These are phyloP conservation scores for Macheiramphus alcinus DNA, from an alignment of 2,113 vertebrate species.

Conservation along the genomic window DNA sequence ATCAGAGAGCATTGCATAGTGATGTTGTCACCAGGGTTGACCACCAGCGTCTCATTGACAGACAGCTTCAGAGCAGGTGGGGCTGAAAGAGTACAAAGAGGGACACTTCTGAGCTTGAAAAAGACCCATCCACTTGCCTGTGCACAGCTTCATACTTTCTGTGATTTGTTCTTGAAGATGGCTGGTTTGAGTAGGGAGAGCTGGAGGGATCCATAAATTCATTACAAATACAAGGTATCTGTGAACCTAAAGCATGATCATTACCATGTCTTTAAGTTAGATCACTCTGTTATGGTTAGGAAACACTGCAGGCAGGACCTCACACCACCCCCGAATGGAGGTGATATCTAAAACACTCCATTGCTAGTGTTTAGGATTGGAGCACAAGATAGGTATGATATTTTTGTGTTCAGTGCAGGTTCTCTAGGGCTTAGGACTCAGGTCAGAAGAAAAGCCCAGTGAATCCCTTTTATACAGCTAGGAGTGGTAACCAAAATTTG, in stretches of 20 bases:
- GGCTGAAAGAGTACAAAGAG: conserved; percentile 48
- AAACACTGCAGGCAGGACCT: not conserved
- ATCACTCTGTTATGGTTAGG: not conserved
- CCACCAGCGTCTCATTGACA: conserved; percentile 90
- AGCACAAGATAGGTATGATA: not conserved
- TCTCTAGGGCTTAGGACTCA: not conserved
- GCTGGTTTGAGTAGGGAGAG: not conserved
- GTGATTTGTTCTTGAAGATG: not conserved
- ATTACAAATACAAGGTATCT: not conserved
- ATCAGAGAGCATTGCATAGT: conserved; percentile 87
- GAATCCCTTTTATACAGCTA: not conserved
- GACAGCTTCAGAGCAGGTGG: conserved; percentile 79
- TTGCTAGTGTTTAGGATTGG: not conserved
- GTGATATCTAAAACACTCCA: not conserved
- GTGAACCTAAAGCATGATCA: not conserved
- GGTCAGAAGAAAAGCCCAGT: not conserved
- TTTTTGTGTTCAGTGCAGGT: not conserved
- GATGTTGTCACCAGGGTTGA: conserved; percentile 91
- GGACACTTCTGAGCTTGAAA: not conserved
- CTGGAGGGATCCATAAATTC: not conserved
- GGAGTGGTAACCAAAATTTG: not conserved
- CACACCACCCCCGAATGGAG: not conserved
- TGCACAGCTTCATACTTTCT: not conserved
- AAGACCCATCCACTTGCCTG: not conserved
- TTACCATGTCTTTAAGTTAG: not conserved